Base-by-base conservation (phyloP, 2,888 invertebrate species). In the Quadriops clusia region DNA sequence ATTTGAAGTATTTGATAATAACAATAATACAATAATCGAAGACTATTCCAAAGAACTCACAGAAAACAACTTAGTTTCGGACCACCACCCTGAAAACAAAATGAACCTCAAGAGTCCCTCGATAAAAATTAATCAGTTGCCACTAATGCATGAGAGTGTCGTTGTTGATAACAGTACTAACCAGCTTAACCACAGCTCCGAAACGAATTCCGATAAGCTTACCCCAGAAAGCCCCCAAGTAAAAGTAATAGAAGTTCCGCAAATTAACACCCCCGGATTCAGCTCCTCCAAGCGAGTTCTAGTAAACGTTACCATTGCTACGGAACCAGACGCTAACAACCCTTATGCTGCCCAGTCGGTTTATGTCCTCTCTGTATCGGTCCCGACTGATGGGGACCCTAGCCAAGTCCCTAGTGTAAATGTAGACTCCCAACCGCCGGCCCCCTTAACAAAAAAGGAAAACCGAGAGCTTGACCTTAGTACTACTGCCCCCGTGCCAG, bases 271-370 rank as follows among this genome's bases (percentile, higher is more conserved):
- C 26, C 30, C 58, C 52, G 64, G 64, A 45, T 60, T 61, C 12
- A 22, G 36, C 14, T 32, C 41, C 44, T 51, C 62, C 14, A 74
- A 74, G 58, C 73, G 78, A 47, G 74, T 86, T 46, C 64, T 84
- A 42, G 78, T 87, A 37, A 87, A 87, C 61, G 68, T 87, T 42
- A 83, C 85, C 5, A 84, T 86, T 49, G 74, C 79, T 36, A 76
- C 81, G 23, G 81, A 82, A 48, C 69, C 69, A 36, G 67, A 64
- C 39, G 56, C 58, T 23, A 60, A 63, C 31, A 63, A 60, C 42
- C 55, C 61, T n/a, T 45, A 63, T 17, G 57, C 63, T 37, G 65
- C 71, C 47, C 73, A 73, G 50, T 74, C 76, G 26, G 67, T 85
- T 39, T 86, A 85, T 62, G 76, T 83, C 18, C 64, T 86, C 44